Conservation (phyloP, 2,888 invertebrate species). For the Ormyrus nitidulus region DNA sequence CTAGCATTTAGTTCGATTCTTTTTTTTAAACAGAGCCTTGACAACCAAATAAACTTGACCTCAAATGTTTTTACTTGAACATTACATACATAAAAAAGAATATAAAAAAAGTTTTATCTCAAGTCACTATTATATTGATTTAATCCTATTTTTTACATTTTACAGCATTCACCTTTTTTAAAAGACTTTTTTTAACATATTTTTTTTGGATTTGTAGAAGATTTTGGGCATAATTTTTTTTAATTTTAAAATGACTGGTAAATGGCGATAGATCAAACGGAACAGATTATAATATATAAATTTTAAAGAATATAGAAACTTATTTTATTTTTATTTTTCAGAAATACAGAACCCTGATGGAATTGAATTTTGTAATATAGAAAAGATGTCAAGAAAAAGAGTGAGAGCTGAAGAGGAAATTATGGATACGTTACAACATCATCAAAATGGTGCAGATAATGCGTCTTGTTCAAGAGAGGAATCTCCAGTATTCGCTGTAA, state of each 20-base stretch:
- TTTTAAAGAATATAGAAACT: background rate
- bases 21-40: slow-evolving; percentile 48
- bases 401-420: slow-evolving; percentile 62
- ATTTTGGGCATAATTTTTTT: background rate
- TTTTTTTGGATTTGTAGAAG: slow-evolving; percentile 1
- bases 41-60: slow-evolving; percentile 51
- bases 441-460: slow-evolving; percentile 63
- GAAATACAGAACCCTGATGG: slow-evolving; percentile 32
- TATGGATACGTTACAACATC: slow-evolving; percentile 58
- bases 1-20: slow-evolving; percentile 10
- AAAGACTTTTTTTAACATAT: slow-evolving; percentile 12
- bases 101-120: background rate
- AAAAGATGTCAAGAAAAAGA: slow-evolving; percentile 70
- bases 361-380: background rate
- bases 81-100: slow-evolving; percentile 4
- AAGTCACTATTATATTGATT: slow-evolving; percentile 6
- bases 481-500: slow-evolving; percentile 64
- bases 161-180: slow-evolving; percentile 14
- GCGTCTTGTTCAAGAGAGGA: slow-evolving; percentile 62
- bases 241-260: background rate
- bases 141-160: slow-evolving; percentile 10
- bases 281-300: background rate
- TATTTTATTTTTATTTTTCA: slow-evolving; percentile 30
- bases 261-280: background rate
- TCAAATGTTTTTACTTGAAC: slow-evolving; percentile 49